Base-by-base conservation (phyloP, 2,888 invertebrate species). In the Rhorus exstirpatorius region DNA sequence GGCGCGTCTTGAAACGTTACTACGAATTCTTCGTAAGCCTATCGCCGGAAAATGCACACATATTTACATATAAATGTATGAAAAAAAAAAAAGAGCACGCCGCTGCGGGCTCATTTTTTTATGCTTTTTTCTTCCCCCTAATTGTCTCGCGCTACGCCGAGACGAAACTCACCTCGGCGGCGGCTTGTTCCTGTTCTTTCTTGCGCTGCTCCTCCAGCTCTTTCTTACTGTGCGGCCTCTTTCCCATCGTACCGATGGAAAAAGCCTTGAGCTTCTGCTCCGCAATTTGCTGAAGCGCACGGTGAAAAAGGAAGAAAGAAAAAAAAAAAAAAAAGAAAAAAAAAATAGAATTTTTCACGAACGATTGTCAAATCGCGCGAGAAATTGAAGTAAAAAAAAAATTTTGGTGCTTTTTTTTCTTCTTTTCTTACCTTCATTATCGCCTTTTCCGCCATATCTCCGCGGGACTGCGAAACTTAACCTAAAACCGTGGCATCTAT, bases 21-120 rank as follows among this genome's bases (percentile, higher is more conserved):
- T 53, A 99, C 98, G 94, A 99, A 99, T 93, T 99, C 99, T 94
- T 99, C 97, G 93, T 98, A 99, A 0, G 97, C 98, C 96, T n/a
- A n/a, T n/a, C n/a, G n/a, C n/a, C n/a, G n/a, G n/a, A n/a, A n/a
- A n/a, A n/a, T n/a, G n/a, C n/a, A n/a, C n/a, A n/a, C n/a, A n/a
- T n/a, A n/a, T n/a, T n/a, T n/a, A n/a, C n/a, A n/a, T n/a, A n/a
- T n/a, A n/a, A n/a, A n/a, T n/a, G n/a, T 97, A 68, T 91, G 14
- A 88, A 61, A 51, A 79, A 78, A 61, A 77, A 60, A 21, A 21
- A 41, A n/a, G n/a, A n/a, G n/a, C n/a, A n/a, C n/a, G n/a, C n/a
- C n/a, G n/a, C n/a, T n/a, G n/a, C n/a, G n/a, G n/a, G n/a, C n/a
- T n/a, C n/a, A n/a, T n/a, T n/a, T n/a, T n/a, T n/a, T n/a, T n/a